Conservation (phyloP, 2,113 vertebrate genomes). For the Chunga burmeisteri region DNA sequence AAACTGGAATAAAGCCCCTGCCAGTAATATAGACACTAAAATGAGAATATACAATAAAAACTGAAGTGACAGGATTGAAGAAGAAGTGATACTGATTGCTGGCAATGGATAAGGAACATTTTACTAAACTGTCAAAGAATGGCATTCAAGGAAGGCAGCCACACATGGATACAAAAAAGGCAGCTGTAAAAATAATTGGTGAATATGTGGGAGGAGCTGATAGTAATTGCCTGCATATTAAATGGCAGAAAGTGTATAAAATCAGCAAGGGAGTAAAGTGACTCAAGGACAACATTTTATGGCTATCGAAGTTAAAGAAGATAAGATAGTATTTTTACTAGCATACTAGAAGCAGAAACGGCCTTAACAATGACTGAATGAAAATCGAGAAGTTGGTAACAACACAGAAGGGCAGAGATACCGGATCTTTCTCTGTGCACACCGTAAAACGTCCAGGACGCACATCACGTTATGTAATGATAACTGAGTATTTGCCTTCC, state of each 20-base stretch:
- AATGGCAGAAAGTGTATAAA: background rate
- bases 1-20: background rate
- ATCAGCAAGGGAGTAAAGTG: background rate
- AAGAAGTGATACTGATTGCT: background rate
- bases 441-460: background rate
- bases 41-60: background rate
- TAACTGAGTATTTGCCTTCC: background rate
- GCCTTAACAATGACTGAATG: background rate
- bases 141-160: background rate
- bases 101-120: background rate
- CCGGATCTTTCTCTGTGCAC: background rate
- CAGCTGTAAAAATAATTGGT: background rate
- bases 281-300: background rate
- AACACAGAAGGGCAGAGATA: background rate
- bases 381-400: background rate
- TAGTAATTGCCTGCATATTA: background rate
- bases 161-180: background rate
- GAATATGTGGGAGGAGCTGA: background rate
- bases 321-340: background rate
- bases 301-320: background rate
- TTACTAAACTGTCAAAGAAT: background rate
- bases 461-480: too few relatives aligned
- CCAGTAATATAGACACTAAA: background rate
- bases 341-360: background rate
- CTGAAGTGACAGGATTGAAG: background rate